Percentiles rank a stretch among this genome's conserved stretches.
These are phyloP conservation scores for Drosophila mimetica DNA, from an alignment of 2,888 invertebrate genomes.

Conservation along the genomic window DNA sequence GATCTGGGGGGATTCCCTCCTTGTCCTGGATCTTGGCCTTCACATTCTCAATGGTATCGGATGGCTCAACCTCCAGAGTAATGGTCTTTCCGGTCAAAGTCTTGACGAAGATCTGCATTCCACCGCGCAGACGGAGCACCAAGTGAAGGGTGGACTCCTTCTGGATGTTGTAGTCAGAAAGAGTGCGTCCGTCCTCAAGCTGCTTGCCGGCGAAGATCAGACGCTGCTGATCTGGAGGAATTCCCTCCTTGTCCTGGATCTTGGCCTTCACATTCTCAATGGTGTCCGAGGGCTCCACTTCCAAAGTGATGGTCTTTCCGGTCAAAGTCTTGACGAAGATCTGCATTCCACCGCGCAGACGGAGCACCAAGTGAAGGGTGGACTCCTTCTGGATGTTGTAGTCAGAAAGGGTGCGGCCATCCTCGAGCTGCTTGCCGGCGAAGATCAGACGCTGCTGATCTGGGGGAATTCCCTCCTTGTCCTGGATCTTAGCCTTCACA, in stretches of 20 bases:
- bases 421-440: conserved; percentile 86
- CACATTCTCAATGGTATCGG: conserved; percentile 69
- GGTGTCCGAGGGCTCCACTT: conserved; percentile 71
- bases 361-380: conserved; percentile 88
- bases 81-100: conserved; percentile 73
- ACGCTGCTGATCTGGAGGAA: conserved; percentile 80
- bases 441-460: conserved; percentile 81
- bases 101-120: conserved; percentile 86
- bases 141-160: conserved; percentile 84
- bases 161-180: conserved; percentile 87
- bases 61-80: conserved; percentile 68
- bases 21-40: conserved; percentile 78
- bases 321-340: conserved; percentile 78
- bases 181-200: conserved; percentile 92
- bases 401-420: conserved; percentile 93
- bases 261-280: conserved; percentile 79
- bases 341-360: conserved; percentile 91
- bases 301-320: conserved; percentile 75
- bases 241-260: conserved; percentile 79
- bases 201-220: conserved; percentile 78
- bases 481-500: conserved; percentile 80
- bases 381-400: conserved; percentile 80
- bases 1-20: conserved; percentile 73
- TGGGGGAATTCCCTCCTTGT: conserved; percentile 81
- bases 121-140: conserved; percentile 95